These are phyloP conservation scores for Dynastes maya DNA, from an alignment of 2,888 invertebrate genomes.

Conservation along the genomic window DNA sequence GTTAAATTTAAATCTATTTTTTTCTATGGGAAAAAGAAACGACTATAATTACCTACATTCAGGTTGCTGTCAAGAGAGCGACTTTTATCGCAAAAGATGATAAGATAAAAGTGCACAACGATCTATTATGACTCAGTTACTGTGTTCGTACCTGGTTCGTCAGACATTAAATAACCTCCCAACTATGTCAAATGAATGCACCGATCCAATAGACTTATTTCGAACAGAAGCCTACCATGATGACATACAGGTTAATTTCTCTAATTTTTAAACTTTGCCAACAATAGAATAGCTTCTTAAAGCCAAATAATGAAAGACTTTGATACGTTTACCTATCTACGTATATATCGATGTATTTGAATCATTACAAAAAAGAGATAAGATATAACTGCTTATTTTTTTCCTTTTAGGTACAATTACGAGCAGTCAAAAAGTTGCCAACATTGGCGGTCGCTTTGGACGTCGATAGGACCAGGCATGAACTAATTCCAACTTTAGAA, in stretches of 20 bases:
- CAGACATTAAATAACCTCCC: neutral
- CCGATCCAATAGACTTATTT: constrained; percentile 51
- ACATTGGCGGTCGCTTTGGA: constrained; percentile 63
- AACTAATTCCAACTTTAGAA: constrained; percentile 63
- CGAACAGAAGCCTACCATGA: constrained; percentile 49
- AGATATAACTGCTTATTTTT: neutral
- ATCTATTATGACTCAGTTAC: constrained; percentile 10
- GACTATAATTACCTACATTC: neutral
- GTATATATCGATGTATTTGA: neutral
- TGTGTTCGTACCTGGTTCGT: neutral
- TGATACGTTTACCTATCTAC: neutral
- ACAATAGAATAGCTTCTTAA: neutral
- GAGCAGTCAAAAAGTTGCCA: constrained; percentile 61
- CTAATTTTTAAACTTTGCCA: constrained; percentile 1
- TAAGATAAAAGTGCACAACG: constrained; percentile 7
- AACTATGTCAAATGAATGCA: constrained; percentile 40
- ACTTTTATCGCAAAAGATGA: neutral
- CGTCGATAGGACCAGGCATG: constrained; percentile 61
- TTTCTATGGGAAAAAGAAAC: too few relatives aligned
- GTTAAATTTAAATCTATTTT: too few relatives aligned
- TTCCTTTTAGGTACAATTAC: constrained; percentile 68
- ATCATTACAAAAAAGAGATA: neutral
- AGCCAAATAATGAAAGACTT: neutral
- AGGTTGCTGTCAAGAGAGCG: neutral
- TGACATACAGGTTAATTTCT: constrained; percentile 47